A percentile compares a stretch with the other conserved stretches of the same genome.
phyloP scores from a whole-genome alignment of 2,113 vertebrate species.

The Gasterosteus aculeatus region DNA sequence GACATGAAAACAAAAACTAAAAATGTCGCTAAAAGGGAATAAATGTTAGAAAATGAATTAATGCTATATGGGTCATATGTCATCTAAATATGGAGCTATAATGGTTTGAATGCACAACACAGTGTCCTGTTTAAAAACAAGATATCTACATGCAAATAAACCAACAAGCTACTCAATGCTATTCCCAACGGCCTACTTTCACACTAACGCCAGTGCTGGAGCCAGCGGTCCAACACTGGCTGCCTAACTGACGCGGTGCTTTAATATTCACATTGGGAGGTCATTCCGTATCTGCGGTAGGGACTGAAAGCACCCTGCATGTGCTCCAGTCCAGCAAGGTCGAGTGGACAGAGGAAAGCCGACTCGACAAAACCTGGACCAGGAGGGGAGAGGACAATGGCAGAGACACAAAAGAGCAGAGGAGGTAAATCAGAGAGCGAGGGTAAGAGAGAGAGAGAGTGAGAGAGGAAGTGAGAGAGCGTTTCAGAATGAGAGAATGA shows the following conservation, averaged over 20 bases:
- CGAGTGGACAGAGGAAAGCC: slow-evolving; percentile 90
- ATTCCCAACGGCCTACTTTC: slow-evolving; percentile 48
- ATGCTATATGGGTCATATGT: slow-evolving; percentile 40
- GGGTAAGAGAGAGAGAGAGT: not conserved
- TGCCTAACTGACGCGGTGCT: slow-evolving; percentile 43
- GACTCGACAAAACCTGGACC: slow-evolving; percentile 94
- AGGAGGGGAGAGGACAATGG: slow-evolving; percentile 63
- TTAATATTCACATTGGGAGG: slow-evolving; percentile 81
- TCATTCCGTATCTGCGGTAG: slow-evolving; percentile 86
- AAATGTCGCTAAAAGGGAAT: slow-evolving; percentile 27
- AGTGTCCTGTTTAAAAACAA: slow-evolving; percentile 5
- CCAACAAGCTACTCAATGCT: slow-evolving; percentile 42
- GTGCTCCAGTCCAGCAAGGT: slow-evolving; percentile 93
- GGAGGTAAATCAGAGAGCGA: slow-evolving; percentile 30
- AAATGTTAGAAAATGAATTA: slow-evolving; percentile 41
- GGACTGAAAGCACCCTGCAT: slow-evolving; percentile 87
- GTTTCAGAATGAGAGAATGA: slow-evolving; percentile 18
- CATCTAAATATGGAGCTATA: slow-evolving; percentile 34
- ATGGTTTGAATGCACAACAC: slow-evolving; percentile 24
- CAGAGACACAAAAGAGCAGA: slow-evolving; percentile 56
- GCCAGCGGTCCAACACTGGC: slow-evolving; percentile 50
- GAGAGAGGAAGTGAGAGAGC: not conserved
- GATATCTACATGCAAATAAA: slow-evolving; percentile 45
- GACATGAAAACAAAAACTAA: slow-evolving; percentile 35
- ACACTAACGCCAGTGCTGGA: slow-evolving; percentile 36